Evolutionary conservation across 1,140 invertebrate genomes (phyloP).

Genomic region (Periplaneta americana): DNA sequence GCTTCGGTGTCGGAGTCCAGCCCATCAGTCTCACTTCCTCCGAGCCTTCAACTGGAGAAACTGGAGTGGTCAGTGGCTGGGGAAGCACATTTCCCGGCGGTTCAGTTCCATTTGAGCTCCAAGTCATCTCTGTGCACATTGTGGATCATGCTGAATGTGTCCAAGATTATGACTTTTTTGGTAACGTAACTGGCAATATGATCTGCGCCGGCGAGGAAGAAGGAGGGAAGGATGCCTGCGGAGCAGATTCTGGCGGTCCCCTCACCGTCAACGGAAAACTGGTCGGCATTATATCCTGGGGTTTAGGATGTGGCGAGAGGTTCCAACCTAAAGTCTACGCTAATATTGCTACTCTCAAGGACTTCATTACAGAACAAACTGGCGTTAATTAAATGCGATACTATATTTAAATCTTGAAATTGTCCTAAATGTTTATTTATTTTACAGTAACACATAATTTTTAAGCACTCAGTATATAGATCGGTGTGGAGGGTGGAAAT

Average conservation of each 20-base stretch:
- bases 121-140: constrained; percentile 27
- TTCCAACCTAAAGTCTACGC: constrained; percentile 62
- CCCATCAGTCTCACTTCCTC: neutral
- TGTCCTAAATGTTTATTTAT: no score
- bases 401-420: no score
- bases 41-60: neutral
- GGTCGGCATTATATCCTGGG: constrained; percentile 61
- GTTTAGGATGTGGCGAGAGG: constrained; percentile 52
- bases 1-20: neutral
- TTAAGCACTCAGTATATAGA: no score
- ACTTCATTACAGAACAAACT: constrained; percentile 31
- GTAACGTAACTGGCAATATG: constrained; percentile 42
- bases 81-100: constrained; percentile 32
- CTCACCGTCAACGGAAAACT: constrained; percentile 32
- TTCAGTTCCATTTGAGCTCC: constrained; percentile 21
- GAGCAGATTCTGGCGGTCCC: constrained; percentile 38
- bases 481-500: no score
- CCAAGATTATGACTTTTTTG: constrained; percentile 30
- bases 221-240: constrained; percentile 48
- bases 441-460: no score
- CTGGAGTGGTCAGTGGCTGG: constrained; percentile 27
- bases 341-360: constrained; percentile 43
- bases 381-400: constrained; percentile 8
- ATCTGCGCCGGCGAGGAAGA: constrained; percentile 42
- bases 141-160: constrained; percentile 24